phyloP scores from a whole-genome alignment of 2,797 vertebrate genomes.

The Chelon auratus region DNA sequence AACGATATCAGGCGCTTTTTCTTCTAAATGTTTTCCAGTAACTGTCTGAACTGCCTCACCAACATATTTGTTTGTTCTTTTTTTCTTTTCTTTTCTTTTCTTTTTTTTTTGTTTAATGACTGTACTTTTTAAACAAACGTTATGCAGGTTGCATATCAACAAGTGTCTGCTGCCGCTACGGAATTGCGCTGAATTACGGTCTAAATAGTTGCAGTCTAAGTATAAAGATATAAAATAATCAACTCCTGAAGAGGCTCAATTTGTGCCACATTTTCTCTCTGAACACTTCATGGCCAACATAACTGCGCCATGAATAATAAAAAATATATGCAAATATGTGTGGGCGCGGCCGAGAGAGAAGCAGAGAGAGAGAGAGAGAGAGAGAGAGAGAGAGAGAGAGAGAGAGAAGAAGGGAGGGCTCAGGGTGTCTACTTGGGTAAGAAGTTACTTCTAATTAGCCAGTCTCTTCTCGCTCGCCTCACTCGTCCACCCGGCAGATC shows the following conservation, averaged over 20 bases:
- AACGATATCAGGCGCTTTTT: slow-evolving; percentile 39
- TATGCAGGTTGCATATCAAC: background rate
- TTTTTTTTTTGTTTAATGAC: background rate
- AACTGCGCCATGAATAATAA: slow-evolving; percentile 5
- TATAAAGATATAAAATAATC: background rate
- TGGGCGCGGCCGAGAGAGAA: slow-evolving; percentile 8
- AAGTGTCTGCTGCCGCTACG: background rate
- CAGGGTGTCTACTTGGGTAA: slow-evolving; percentile 79
- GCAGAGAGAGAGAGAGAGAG: slow-evolving; percentile 43
- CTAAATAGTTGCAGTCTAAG: background rate
- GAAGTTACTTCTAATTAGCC: slow-evolving; percentile 87
- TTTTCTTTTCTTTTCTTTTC: background rate
- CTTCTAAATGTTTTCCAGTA: too few relatives aligned
- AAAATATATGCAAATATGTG: background rate
- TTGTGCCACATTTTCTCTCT: background rate
- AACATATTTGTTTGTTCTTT: background rate
- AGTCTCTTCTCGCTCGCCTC: slow-evolving; percentile 77
- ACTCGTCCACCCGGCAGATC: slow-evolving; percentile 76
- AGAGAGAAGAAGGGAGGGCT: slow-evolving; percentile 67
- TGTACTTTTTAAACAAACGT: background rate
- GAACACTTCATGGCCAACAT: background rate
- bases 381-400: slow-evolving; percentile 41
- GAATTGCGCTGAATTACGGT: background rate
- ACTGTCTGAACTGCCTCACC: too few relatives aligned
- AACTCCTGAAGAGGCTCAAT: too few relatives aligned